phyloP scores from a whole-genome alignment of 2,113 vertebrate species.

The Copsychus sechellarum region DNA sequence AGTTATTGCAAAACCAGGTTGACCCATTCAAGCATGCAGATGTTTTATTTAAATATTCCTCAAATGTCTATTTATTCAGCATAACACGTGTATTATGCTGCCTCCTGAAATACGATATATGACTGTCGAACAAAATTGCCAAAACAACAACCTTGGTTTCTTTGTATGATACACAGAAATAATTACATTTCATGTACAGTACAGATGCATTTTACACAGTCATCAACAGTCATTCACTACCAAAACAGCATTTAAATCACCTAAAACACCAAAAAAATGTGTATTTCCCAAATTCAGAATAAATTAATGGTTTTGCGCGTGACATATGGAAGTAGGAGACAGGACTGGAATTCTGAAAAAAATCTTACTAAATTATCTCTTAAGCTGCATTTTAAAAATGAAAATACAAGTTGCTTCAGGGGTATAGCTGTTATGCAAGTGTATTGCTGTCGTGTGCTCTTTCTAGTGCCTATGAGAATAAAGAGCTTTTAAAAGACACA shows the following conservation, averaged over 20 bases:
- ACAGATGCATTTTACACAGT: conserved; percentile 88
- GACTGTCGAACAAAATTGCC: conserved; percentile 78
- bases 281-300: conserved; percentile 70
- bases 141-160: conserved; percentile 79
- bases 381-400: conserved; percentile 48
- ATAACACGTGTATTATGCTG: conserved; percentile 78
- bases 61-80: conserved; percentile 80
- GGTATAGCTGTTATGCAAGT: conserved; percentile 41
- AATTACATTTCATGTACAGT: conserved; percentile 88
- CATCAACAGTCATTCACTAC: conserved; percentile 80
- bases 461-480: conserved; percentile 33
- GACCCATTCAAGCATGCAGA: conserved; percentile 83
- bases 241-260: conserved; percentile 81
- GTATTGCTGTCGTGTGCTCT: conserved; percentile 58
- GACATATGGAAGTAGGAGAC: conserved; percentile 46
- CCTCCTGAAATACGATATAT: conserved; percentile 78
- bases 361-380: conserved; percentile 58
- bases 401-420: conserved; percentile 59
- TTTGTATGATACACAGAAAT: conserved; percentile 85
- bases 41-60: conserved; percentile 84
- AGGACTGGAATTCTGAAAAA: conserved; percentile 57
- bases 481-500: not conserved
- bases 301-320: conserved; percentile 59
- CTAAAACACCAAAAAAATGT: conserved; percentile 77
- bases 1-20: conserved; percentile 64